phyloP scores from a whole-genome alignment of 2,888 invertebrate species.

The Morpho helenor region DNA sequence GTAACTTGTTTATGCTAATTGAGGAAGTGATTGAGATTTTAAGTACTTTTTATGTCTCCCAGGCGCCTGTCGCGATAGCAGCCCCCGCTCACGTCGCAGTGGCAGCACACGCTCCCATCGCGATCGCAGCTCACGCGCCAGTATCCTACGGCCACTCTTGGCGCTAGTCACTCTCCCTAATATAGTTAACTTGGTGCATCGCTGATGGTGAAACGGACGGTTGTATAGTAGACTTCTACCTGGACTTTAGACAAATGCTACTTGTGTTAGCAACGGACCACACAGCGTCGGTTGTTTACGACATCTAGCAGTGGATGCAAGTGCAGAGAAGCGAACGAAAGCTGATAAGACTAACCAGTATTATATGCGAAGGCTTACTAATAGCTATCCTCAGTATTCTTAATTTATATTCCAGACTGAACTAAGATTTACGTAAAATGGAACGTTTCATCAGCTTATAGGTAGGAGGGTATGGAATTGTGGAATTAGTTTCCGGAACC shows the following conservation, averaged over 20 bases:
- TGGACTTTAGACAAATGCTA: conserved; percentile 14
- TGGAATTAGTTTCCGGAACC: conserved; percentile 24
- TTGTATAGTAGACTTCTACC: conserved; percentile 6
- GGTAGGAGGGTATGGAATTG: conserved; percentile 18
- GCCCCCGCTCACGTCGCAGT: conserved; percentile 40
- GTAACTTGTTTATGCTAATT: too few species aligned
- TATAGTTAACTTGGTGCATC: conserved; percentile 33
- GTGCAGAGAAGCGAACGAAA: conserved; percentile 9
- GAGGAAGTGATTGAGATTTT: too few species aligned
- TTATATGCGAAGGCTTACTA: conserved; percentile 16
- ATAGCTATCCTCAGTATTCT: conserved; percentile 18
- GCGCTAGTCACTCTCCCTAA: conserved; percentile 44
- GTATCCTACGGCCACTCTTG: conserved; percentile 57
- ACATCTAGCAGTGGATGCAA: conserved; percentile 11
- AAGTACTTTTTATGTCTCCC: background rate
- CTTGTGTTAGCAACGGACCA: conserved; percentile 13
- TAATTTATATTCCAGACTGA: conserved; percentile 14
- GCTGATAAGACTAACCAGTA: conserved; percentile 13
- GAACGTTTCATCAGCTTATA: conserved; percentile 10
- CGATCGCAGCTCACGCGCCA: conserved; percentile 56
- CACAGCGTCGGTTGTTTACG: conserved; percentile 8
- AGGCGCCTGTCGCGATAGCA: conserved; percentile 45
- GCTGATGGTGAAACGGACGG: conserved; percentile 34
- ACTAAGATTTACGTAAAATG: background rate
- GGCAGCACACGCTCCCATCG: conserved; percentile 55